Percentiles rank a stretch among this genome's conserved stretches.
These are phyloP conservation scores for Enteromius treurensis DNA, from an alignment of 2,797 vertebrate species.

Conservation along the genomic window DNA sequence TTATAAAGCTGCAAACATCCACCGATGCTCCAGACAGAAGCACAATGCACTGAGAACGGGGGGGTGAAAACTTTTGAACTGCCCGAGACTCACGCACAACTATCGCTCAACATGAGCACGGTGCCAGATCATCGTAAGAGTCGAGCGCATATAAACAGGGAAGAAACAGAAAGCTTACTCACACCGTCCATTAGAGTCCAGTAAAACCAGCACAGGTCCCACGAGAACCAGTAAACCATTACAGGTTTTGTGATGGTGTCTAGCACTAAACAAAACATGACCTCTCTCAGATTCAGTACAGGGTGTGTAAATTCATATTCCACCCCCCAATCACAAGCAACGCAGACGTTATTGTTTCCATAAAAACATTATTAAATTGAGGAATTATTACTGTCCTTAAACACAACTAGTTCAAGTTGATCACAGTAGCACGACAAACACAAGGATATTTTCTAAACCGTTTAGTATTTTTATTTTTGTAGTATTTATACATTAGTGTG, in stretches of 20 bases:
- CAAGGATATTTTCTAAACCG: not conserved
- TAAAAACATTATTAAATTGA: not conserved
- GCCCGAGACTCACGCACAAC: too few species aligned
- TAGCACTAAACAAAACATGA: not conserved
- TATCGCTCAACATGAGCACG: not conserved
- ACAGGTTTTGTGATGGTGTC: too few species aligned
- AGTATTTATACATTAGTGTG: not conserved
- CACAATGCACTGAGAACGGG: too few species aligned
- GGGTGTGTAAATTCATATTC: not conserved
- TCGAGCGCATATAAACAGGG: not conserved
- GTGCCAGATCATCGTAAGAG: not conserved
- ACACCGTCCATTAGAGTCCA: too few species aligned
- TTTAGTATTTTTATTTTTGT: not conserved
- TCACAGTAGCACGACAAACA: not conserved
- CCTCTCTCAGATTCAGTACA: not conserved
- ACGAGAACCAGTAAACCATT: too few species aligned
- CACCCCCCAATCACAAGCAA: not conserved
- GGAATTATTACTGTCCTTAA: not conserved
- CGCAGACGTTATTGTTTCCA: not conserved
- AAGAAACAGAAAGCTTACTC: too few species aligned
- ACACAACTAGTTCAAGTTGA: not conserved
- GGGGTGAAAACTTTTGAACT: too few species aligned
- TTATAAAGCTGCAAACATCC: not conserved
- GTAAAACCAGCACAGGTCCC: too few species aligned
- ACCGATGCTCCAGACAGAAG: not conserved